Percentiles rank a stretch among this genome's conserved stretches.
Conservation (phyloP, 2,113 vertebrate species). For the Labrus mixtus region DNA sequence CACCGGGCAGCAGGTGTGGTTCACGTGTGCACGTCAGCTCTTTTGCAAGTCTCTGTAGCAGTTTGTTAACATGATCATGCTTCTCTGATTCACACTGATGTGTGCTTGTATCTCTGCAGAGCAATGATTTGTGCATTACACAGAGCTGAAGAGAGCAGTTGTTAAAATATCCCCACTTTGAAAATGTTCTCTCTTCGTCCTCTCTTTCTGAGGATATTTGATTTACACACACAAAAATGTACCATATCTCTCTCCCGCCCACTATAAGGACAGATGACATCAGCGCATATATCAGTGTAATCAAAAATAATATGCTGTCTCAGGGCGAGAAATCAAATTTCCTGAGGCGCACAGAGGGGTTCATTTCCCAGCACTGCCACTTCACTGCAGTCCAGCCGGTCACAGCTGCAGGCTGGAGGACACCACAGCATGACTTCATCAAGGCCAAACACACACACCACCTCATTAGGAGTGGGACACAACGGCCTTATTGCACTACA, state of each 20-base stretch:
- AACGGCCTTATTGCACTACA: slow-evolving; percentile 32
- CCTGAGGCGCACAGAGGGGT: slow-evolving; percentile 23
- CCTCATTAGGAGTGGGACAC: slow-evolving; percentile 30
- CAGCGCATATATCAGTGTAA: slow-evolving; percentile 52
- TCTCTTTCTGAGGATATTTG: slow-evolving; percentile 6
- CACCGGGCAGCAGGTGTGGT: neutral
- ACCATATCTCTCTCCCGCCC: slow-evolving; percentile 12
- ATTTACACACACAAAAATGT: slow-evolving; percentile 3
- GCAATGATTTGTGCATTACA: neutral
- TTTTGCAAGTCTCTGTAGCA: neutral
- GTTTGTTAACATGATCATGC: neutral
- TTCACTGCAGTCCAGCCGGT: slow-evolving; percentile 13
- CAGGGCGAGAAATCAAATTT: slow-evolving; percentile 59
- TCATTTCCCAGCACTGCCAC: slow-evolving; percentile 43
- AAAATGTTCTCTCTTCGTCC: neutral
- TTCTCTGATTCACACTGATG: neutral
- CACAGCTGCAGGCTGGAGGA: slow-evolving; percentile 20
- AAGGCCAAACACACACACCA: slow-evolving; percentile 26
- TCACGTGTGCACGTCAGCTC: neutral
- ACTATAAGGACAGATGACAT: slow-evolving; percentile 39
- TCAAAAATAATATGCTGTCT: slow-evolving; percentile 54
- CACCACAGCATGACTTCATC: slow-evolving; percentile 38
- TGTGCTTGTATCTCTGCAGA: neutral
- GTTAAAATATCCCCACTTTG: neutral
- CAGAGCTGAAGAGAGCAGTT: neutral